Evolutionary conservation across 1,140 invertebrate species (phyloP).

Genomic region (Leptinotarsa texana): DNA sequence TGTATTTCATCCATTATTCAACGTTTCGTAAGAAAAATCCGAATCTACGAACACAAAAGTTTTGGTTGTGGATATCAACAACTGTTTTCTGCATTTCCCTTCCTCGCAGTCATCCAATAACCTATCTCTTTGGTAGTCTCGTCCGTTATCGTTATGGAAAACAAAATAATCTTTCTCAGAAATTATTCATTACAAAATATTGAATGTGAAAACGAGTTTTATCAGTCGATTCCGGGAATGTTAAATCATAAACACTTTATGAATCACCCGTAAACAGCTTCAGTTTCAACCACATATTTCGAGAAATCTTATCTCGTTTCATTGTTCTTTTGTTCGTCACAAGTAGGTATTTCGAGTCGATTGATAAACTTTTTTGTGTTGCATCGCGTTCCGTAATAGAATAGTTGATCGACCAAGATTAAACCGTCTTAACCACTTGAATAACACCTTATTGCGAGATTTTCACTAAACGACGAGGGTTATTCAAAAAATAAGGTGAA

Average conservation of each 20-base stretch:
- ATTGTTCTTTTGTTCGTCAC: neutral
- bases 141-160: neutral
- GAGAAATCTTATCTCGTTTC: neutral
- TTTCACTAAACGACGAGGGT: too few species aligned
- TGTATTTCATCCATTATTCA: too few species aligned
- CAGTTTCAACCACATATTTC: neutral
- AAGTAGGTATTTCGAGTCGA: neutral
- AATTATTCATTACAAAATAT: neutral
- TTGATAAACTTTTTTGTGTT: constrained; percentile 1
- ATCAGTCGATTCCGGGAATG: neutral
- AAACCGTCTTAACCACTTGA: too few species aligned
- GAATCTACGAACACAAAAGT: too few species aligned
- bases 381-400: neutral
- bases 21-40: too few species aligned
- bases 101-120: too few species aligned
- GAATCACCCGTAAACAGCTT: neutral
- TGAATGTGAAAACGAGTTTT: neutral
- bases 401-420: neutral
- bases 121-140: too few species aligned
- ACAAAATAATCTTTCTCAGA: neutral
- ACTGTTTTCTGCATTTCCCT: too few species aligned
- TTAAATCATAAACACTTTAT: neutral
- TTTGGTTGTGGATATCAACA: too few species aligned
- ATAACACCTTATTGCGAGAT: too few species aligned
- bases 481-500: too few species aligned